phyloP scores from a whole-genome alignment of 2,888 invertebrate genomes.

The Agelastica alni region DNA sequence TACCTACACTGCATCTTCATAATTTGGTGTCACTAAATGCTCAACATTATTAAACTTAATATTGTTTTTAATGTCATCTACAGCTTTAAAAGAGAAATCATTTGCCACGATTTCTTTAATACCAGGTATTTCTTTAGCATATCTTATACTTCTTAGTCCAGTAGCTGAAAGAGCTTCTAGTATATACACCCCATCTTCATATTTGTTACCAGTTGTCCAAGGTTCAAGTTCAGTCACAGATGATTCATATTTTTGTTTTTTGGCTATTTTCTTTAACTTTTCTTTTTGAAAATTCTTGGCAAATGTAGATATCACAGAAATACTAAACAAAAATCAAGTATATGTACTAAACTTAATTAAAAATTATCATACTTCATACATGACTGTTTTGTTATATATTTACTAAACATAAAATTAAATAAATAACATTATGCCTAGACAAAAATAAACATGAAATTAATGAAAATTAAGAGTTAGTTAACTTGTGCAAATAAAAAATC shows the following conservation, averaged over 20 bases:
- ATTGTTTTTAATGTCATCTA: conserved; percentile 84
- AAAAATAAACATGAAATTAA: too few species aligned
- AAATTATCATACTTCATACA: too few species aligned
- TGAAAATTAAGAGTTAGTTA: too few species aligned
- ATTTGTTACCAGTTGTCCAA: conserved; percentile 36
- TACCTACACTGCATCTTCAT: conserved; percentile 86
- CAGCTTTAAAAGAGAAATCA: conserved; percentile 84
- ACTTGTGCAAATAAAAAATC: too few species aligned
- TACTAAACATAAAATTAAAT: too few species aligned
- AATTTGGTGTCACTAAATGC: conserved; percentile 73
- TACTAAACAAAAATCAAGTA: too few species aligned
- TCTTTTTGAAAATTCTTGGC: conserved; percentile 54
- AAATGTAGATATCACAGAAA: conserved; percentile 74
- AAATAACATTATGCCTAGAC: too few species aligned
- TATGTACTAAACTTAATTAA: too few species aligned
- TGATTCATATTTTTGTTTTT: conserved; percentile 21
- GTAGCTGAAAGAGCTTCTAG: conserved; percentile 96
- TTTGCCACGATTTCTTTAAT: conserved; percentile 85
- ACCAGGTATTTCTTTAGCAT: conserved; percentile 91
- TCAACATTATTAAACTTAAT: conserved; percentile 75
- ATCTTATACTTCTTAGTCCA: conserved; percentile 92
- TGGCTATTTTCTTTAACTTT: conserved; percentile 37
- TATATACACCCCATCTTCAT: conserved; percentile 67
- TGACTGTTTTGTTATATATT: too few species aligned
- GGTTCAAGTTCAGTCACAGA: conserved; percentile 13